A percentile compares a stretch with the other conserved stretches of the same genome.
These are phyloP conservation scores for Thermophis baileyi DNA, from an alignment of 2,113 vertebrate species.

Conservation along the genomic window DNA sequence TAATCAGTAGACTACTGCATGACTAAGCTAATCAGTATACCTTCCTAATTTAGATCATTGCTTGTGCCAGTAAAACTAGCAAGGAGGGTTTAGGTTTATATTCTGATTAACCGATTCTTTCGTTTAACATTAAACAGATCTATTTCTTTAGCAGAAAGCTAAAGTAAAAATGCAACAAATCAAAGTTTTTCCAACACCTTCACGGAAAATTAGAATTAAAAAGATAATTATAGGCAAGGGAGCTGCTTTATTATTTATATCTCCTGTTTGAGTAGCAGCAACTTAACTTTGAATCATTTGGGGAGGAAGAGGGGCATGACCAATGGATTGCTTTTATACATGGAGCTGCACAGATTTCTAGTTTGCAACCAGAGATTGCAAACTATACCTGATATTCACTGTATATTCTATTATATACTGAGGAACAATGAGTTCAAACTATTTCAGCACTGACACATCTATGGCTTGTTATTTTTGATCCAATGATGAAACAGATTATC, in stretches of 20 bases:
- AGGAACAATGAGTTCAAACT: neutral
- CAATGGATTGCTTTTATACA: neutral
- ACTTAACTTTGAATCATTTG: neutral
- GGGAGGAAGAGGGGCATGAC: neutral
- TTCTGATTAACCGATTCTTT: conserved; percentile 26
- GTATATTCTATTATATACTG: neutral
- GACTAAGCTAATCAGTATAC: neutral
- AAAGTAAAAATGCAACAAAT: neutral
- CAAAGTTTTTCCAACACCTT: neutral
- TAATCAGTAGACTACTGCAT: neutral
- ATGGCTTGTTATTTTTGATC: neutral
- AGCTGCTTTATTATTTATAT: neutral
- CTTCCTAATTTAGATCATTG: neutral
- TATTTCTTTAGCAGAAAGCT: neutral
- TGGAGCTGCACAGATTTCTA: neutral
- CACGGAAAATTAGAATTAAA: neutral
- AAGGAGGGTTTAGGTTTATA: conserved; percentile 1
- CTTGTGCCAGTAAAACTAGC: conserved; percentile 12
- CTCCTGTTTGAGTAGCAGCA: neutral
- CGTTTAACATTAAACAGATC: conserved; percentile 4
- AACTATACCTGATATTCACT: neutral
- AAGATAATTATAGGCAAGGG: neutral
- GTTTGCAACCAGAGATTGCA: neutral
- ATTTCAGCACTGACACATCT: neutral
- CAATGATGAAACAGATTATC: neutral